Percentiles rank a stretch among this genome's conserved stretches.
Evolutionary conservation across 1,140 invertebrate genomes (phyloP).

Genomic region (Uloborus diversus): DNA sequence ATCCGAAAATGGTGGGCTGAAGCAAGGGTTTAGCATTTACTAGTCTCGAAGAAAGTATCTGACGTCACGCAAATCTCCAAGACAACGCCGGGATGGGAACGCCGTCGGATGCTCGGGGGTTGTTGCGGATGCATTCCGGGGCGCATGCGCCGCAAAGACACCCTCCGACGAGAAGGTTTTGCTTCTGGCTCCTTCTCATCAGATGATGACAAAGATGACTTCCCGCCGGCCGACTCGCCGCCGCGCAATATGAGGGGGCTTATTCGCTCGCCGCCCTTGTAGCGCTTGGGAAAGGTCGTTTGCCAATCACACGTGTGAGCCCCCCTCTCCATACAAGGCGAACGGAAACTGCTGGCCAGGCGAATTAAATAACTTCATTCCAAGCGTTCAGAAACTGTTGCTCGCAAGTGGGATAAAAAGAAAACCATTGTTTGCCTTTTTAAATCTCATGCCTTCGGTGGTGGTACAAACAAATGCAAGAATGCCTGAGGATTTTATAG

Average conservation of each 20-base stretch:
- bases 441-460: too few species aligned
- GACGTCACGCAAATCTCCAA: slow-evolving; percentile 30
- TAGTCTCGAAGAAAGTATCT: too few species aligned
- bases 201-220: slow-evolving; percentile 49
- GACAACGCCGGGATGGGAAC: slow-evolving; percentile 49
- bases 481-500: too few species aligned
- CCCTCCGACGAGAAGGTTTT: background rate
- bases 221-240: background rate
- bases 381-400: background rate
- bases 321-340: background rate
- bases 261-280: slow-evolving; percentile 11
- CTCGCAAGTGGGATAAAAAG: too few species aligned
- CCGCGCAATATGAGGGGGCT: background rate
- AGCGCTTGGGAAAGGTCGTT: slow-evolving; percentile 25
- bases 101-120: slow-evolving; percentile 41
- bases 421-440: too few species aligned
- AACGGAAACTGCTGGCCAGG: too few species aligned
- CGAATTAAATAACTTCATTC: too few species aligned
- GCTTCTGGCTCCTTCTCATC: background rate
- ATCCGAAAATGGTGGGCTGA: too few species aligned
- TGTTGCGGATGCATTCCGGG: slow-evolving; percentile 31
- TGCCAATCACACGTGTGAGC: slow-evolving; percentile 1
- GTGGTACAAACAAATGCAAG: too few species aligned
- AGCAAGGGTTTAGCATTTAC: too few species aligned
- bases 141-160: slow-evolving; percentile 4